Conservation (phyloP, 2,113 vertebrate species). For the Loxodonta africana region DNA sequence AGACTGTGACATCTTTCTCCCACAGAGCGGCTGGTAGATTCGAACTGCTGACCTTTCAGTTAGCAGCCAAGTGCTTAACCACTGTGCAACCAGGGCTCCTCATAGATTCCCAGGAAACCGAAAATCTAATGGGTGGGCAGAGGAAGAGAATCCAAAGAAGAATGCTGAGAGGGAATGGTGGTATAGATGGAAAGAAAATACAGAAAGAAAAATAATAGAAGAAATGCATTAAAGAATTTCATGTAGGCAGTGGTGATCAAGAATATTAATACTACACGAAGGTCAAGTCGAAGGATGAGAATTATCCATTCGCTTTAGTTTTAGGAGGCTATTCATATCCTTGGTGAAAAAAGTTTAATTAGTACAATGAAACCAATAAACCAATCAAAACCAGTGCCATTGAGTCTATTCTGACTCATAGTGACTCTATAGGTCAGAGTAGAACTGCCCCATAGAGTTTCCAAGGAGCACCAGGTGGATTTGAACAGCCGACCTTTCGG, state of each 20-base stretch:
- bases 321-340: background rate
- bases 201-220: background rate
- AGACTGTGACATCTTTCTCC: no score
- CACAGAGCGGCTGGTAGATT: no score
- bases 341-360: slow-evolving; percentile 40
- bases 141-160: background rate
- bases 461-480: no score
- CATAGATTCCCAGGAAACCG: slow-evolving; percentile 13
- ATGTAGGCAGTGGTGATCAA: background rate
- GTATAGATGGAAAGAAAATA: background rate
- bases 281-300: background rate
- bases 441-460: no score
- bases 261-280: background rate
- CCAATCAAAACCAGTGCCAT: no score
- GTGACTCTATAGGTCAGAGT: no score
- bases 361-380: background rate
- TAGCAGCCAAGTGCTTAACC: no score
- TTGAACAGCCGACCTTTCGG: no score
- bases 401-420: no score
- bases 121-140: background rate
- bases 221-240: background rate
- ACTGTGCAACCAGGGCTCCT: no score
- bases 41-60: no score
- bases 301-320: background rate
- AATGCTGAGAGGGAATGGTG: background rate